Conservation (phyloP, 2,113 vertebrate species). For the Puffinus mauretanicus region DNA sequence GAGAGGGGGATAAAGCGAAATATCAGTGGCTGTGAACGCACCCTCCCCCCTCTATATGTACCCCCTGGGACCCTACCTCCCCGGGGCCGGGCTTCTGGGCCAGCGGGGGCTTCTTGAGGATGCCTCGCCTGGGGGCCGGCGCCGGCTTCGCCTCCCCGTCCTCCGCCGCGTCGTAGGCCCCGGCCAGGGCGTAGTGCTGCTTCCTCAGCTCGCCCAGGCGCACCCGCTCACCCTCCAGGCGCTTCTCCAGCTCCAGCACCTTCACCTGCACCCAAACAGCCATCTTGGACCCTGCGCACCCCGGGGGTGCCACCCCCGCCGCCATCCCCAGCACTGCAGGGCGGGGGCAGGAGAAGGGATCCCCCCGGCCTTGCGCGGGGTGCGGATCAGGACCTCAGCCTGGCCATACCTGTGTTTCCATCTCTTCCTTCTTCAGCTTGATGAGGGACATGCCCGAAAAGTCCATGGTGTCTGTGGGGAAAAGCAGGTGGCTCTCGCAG, state of each 20-base stretch:
- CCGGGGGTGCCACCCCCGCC: fast-evolving
- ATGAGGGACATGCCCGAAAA: constrained; percentile 96
- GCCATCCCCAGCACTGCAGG: fast-evolving
- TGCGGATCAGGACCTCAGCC: neutral
- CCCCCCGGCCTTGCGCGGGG: fast-evolving
- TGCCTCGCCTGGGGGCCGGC: constrained; percentile 32
- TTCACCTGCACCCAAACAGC: constrained; percentile 80
- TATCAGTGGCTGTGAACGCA: fast-evolving
- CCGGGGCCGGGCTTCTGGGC: constrained; percentile 84
- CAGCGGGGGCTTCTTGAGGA: constrained; percentile 84
- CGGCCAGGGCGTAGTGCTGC: constrained; percentile 88
- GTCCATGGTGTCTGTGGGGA: constrained; percentile 89
- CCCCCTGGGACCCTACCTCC: constrained; percentile 11
- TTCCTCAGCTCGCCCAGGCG: constrained; percentile 90
- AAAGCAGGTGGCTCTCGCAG: fast-evolving
- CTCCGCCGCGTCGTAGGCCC: neutral
- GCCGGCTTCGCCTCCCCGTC: constrained; percentile 13
- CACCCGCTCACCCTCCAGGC: constrained; percentile 85
- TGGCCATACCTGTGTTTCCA: constrained; percentile 88
- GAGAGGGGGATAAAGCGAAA: neutral
- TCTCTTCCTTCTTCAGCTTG: constrained; percentile 94
- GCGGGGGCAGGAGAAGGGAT: no score
- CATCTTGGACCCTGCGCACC: fast-evolving
- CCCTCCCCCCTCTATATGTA: fast-evolving
- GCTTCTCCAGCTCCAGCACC: constrained; percentile 89